Percentiles rank a stretch among this genome's conserved stretches.
Evolutionary conservation across 2,113 vertebrate species (phyloP).

Genomic region (Illadopsis cleaveri): DNA sequence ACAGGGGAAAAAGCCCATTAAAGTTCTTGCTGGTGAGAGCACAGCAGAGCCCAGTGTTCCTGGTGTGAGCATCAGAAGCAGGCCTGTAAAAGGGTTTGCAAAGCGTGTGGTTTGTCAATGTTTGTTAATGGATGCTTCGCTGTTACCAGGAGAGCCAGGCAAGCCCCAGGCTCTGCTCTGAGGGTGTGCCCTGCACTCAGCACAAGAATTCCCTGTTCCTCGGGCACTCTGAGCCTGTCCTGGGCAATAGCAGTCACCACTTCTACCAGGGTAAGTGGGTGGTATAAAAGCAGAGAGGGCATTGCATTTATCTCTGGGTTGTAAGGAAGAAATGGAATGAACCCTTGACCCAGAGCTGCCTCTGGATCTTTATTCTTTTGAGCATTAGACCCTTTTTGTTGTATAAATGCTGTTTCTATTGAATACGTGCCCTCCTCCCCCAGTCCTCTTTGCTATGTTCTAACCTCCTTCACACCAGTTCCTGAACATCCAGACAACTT

Average conservation of each 20-base stretch:
- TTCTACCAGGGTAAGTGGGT: background rate
- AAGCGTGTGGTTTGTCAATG: background rate
- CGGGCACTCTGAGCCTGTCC: background rate
- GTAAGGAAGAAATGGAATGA: background rate
- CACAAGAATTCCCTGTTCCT: background rate
- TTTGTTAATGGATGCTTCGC: background rate
- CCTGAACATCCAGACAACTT: background rate
- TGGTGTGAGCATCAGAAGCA: background rate
- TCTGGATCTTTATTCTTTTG: background rate
- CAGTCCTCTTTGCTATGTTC: background rate
- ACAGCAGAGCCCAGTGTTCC: background rate
- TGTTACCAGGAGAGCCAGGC: background rate
- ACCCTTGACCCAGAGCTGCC: background rate
- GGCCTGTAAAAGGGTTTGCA: background rate
- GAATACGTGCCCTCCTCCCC: background rate
- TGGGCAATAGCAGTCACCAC: background rate
- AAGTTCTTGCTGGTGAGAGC: conserved; percentile 4
- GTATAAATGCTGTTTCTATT: background rate
- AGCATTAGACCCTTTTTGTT: background rate
- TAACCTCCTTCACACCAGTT: background rate
- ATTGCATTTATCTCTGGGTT: background rate
- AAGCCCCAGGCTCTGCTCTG: background rate
- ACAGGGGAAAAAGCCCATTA: background rate
- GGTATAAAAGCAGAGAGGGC: background rate
- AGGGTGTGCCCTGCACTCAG: background rate